Base-by-base conservation (phyloP, 2,113 vertebrate species). In the Pterocles burchelli region DNA sequence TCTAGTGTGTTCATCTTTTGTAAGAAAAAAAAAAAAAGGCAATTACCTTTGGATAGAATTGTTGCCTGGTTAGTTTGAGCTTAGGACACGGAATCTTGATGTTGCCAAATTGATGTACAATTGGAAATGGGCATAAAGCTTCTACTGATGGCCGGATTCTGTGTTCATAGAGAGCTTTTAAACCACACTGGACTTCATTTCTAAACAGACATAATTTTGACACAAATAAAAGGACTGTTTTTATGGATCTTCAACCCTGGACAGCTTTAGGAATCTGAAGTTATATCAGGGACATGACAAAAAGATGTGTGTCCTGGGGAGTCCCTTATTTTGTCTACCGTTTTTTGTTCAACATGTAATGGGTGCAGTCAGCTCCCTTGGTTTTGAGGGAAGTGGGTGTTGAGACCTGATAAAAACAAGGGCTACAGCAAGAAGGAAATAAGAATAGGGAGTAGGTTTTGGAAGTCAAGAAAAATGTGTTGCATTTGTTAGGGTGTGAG, bases 391-490 rank as follows among this genome's bases (percentile, higher is more conserved):
- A 81, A 31, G 8, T 71, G 29, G 4, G 3, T 89, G 9, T 70
- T 75, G 16, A 74, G n/a, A 75, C 16, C 5, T 88, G 65, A 38
- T 90, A 63, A 95, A 91, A 89, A 72, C 13, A 55, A 70, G 22
- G 19, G 6, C 18, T 66, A 28, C 12, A 71, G 18, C 33, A 65
- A 81, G 66, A 83, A 63, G 38, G 13, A 94, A 74, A 24, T 59
- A 72, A 49, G 25, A 58, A 6, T 29, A 51, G 10, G 11, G 31
- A 61, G 10, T 41, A 66, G 12, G 5, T 67, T 79, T 79, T 88
- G 36, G 70, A 93, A 85, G 24, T 48, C 21, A 58, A 59, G 38
- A 67, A 89, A 46, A 38, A 49, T 5, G 6, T 58, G 10, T 66
- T 77, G 22, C 5, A 29, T 74, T 68, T 74, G 41, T 31, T 57